These are phyloP conservation scores for Eremobia ochroleuca DNA, from an alignment of 2,888 invertebrate genomes.

Conservation along the genomic window DNA sequence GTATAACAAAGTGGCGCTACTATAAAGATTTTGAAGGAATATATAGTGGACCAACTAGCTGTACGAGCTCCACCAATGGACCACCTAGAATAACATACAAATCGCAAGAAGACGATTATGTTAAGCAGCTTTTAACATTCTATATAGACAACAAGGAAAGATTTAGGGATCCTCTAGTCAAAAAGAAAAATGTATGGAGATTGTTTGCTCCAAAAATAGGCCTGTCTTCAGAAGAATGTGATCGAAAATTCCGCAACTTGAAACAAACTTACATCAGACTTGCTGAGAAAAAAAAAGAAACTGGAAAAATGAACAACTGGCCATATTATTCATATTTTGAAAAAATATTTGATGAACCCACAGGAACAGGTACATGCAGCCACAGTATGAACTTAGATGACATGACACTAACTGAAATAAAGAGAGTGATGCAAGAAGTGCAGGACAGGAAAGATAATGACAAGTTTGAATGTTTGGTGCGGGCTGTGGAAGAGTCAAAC, in stretches of 20 bases:
- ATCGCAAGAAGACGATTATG: conserved; percentile 79
- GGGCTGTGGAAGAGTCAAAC: conserved; percentile 84
- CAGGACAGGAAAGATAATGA: conserved; percentile 74
- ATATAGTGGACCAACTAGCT: conserved; percentile 69
- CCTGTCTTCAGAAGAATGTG: conserved; percentile 83
- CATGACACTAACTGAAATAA: conserved; percentile 76
- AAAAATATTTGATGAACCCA: conserved; percentile 80
- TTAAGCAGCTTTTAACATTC: conserved; percentile 81
- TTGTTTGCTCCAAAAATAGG: conserved; percentile 79
- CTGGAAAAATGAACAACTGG: conserved; percentile 83
- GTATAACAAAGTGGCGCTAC: conserved; percentile 84
- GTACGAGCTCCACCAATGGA: conserved; percentile 30
- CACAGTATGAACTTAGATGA: conserved; percentile 70
- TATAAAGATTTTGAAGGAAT: conserved; percentile 85
- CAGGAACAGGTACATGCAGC: conserved; percentile 37
- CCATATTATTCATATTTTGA: conserved; percentile 85
- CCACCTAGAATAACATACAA: conserved; percentile 63
- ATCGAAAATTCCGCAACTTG: conserved; percentile 85
- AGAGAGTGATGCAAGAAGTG: conserved; percentile 74
- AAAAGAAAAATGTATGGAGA: conserved; percentile 84
- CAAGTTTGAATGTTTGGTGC: conserved; percentile 82
- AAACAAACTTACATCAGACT: conserved; percentile 86
- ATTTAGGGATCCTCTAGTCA: conserved; percentile 82
- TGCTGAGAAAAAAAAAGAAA: conserved; percentile 78
- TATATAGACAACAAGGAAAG: conserved; percentile 84